phyloP scores from a whole-genome alignment of 2,113 vertebrate genomes.

The Brachyistius frenatus region DNA sequence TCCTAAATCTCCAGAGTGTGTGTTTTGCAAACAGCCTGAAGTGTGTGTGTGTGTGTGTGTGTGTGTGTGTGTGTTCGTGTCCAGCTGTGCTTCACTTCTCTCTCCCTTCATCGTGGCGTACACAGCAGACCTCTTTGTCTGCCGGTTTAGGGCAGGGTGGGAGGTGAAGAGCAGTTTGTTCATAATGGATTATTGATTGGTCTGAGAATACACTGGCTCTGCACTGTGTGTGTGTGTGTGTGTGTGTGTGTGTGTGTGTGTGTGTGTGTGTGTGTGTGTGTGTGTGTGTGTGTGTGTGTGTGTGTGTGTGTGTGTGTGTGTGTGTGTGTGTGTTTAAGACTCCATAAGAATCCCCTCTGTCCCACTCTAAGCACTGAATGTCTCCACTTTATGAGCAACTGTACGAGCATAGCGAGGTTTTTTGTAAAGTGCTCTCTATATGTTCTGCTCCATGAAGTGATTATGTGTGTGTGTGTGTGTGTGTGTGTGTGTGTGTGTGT shows the following conservation, averaged over 20 bases:
- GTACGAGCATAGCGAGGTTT: conserved; percentile 59
- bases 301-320: conserved; percentile 64
- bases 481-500: conserved; percentile 24
- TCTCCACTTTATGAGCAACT: conserved; percentile 74
- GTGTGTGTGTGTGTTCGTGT: conserved; percentile 36
- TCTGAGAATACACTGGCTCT: conserved; percentile 86
- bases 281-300: conserved; percentile 74
- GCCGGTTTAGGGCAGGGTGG: conserved; percentile 81
- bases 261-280: conserved; percentile 64
- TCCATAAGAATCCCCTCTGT: conserved; percentile 66
- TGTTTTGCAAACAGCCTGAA: conserved; percentile 35
- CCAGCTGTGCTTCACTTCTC: conserved; percentile 63
- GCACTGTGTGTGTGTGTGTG: conserved; percentile 70
- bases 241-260: conserved; percentile 69
- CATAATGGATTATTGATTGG: conserved; percentile 97
- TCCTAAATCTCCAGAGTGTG: conserved; percentile 17
- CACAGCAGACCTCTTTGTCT: conserved; percentile 85
- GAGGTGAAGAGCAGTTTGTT: conserved; percentile 88
- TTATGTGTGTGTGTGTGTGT: conserved; percentile 14
- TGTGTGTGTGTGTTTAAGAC: conserved; percentile 75
- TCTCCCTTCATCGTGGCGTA: conserved; percentile 64
- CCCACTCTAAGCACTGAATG: conserved; percentile 67
- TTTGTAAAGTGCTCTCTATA: conserved; percentile 70
- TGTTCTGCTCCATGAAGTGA: conserved; percentile 49
- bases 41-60: conserved; percentile 40